Conservation (phyloP, 2,888 invertebrate genomes). For the Melanostoma mellinum region DNA sequence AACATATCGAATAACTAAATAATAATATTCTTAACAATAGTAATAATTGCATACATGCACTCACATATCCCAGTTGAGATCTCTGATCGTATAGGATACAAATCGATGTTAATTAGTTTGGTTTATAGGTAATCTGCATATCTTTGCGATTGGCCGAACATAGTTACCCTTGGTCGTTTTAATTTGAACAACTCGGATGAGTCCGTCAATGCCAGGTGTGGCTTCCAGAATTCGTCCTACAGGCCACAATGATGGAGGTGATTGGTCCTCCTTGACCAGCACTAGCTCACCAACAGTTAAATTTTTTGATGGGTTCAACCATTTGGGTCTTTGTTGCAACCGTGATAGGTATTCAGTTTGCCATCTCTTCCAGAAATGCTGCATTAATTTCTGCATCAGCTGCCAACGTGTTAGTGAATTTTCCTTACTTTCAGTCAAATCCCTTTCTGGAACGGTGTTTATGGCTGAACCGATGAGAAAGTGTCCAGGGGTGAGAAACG, state of each 20-base stretch:
- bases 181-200: neutral
- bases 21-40: too few relatives aligned
- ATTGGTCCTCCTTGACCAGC: neutral
- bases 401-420: slow-evolving; percentile 18
- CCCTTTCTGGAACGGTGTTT: slow-evolving; percentile 13
- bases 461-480: slow-evolving; percentile 16
- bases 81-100: too few relatives aligned
- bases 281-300: slow-evolving; percentile 5
- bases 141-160: neutral
- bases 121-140: neutral
- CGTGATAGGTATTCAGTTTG: slow-evolving; percentile 15
- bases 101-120: too few relatives aligned
- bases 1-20: too few relatives aligned
- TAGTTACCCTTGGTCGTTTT: neutral
- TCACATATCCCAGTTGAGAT: too few relatives aligned
- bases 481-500: neutral
- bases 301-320: neutral
- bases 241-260: neutral
- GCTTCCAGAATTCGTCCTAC: neutral
- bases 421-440: neutral
- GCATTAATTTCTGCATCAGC: slow-evolving; percentile 9
- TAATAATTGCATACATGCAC: too few relatives aligned
- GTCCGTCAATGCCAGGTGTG: slow-evolving; percentile 2
- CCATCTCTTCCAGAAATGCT: slow-evolving; percentile 23
- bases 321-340: slow-evolving; percentile 3